Conservation (phyloP, 2,888 invertebrate genomes). For the Phaedon cochleariae region DNA sequence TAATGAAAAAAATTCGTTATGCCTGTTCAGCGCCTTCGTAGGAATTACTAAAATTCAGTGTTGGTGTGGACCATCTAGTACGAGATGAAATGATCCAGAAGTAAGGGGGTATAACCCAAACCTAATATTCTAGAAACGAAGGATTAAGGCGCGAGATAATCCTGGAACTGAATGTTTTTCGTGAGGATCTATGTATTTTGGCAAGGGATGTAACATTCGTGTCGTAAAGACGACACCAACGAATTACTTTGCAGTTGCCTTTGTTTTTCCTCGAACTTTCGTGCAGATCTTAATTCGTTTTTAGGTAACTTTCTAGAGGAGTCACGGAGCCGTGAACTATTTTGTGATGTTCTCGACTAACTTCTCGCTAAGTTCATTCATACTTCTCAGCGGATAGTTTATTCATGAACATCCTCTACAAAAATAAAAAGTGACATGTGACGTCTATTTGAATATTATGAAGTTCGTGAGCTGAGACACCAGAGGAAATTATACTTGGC, state of each 20-base stretch:
- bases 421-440: too few species aligned
- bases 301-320: conserved; percentile 36
- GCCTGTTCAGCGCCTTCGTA: too few species aligned
- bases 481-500: too few species aligned
- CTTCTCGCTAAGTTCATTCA: not conserved
- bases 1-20: too few species aligned
- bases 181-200: conserved; percentile 36
- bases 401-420: conserved; percentile 21
- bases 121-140: too few species aligned
- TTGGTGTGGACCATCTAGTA: too few species aligned
- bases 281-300: conserved; percentile 43
- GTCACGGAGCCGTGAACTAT: conserved; percentile 18
- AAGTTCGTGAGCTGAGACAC: too few species aligned
- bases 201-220: conserved; percentile 43
- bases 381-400: not conserved
- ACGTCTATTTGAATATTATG: too few species aligned
- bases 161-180: conserved; percentile 4
- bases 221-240: conserved; percentile 38
- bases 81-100: too few species aligned
- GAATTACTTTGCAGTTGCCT: conserved; percentile 29
- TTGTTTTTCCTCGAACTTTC: conserved; percentile 43
- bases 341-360: conserved; percentile 6
- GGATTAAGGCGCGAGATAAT: too few species aligned
- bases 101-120: too few species aligned
- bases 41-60: too few species aligned